Base-by-base conservation (phyloP, 2,113 vertebrate genomes). In the Xenotilapia longispinis region DNA sequence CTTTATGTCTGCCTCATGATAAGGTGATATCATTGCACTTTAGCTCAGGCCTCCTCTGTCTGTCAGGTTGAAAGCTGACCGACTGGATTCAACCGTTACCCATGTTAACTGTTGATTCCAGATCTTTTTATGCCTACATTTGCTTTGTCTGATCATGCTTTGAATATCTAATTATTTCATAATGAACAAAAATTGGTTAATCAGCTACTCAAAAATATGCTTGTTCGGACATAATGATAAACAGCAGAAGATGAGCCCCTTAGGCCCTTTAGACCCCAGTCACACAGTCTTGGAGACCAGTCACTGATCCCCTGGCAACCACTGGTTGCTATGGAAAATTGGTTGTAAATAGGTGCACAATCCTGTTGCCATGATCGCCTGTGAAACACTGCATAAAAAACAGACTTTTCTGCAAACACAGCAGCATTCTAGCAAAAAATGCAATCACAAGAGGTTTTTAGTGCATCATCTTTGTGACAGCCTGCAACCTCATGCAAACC, bases 1-100 rank as follows among this genome's bases (percentile, higher is more conserved):
- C 79, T 85, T 86, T 90, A 83, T 90, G 82, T 92, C 83, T 81
- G 80, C 21, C 38, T 14, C 21, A 58, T 12, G 55, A 85, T 79
- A 82, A 68, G 63, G 49, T 21, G 51, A 23, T 17, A 57, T 90
- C 88, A 85, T 85, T 87, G 79, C 78, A 31, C 81, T 42, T 68
- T 28, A 58, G 75, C 58, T 21, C 81, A 78, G 26, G 36, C 51
- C 51, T 79, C 11, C 63, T 40, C 80, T n/a, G 45, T 55, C 84
- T 87, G 57, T 31, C n/a, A 45, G 80, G 23, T 14, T 40, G 53
- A 51, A 21, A 21, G 15, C n/a, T 68, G 60, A 68, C 33, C 3
- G 1, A 68, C 60, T 38, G 60, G 60, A 68, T 68, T 68, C 60
- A 38, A 38, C 1, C 1, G 6, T 68, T n/a, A 49, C 4, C 4